phyloP scores from a whole-genome alignment of 2,113 vertebrate genomes.

The Dicrurus megarhynchus region DNA sequence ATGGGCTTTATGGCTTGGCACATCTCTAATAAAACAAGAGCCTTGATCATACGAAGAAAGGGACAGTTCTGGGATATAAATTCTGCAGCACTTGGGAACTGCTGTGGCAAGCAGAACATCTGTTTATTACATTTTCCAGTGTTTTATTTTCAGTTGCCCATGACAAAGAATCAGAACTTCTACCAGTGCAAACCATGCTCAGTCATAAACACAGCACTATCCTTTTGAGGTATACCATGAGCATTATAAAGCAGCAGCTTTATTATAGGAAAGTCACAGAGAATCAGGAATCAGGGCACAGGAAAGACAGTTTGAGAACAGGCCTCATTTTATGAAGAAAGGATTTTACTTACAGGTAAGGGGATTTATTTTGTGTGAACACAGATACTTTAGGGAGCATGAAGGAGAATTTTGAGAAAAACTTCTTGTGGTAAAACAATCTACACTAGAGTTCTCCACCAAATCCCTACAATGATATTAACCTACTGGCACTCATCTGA shows the following conservation, averaged over 20 bases:
- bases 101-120: conserved; percentile 48
- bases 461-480: not conserved
- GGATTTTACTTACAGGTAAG: not conserved
- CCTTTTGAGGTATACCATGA: not conserved
- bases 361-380: conserved; percentile 1
- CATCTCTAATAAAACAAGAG: conserved; percentile 49
- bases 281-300: not conserved
- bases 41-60: conserved; percentile 37
- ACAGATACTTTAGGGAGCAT: not conserved
- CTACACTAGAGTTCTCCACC: not conserved
- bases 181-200: not conserved
- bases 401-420: not conserved
- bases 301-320: not conserved
- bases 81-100: not conserved
- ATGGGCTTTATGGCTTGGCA: conserved; percentile 16
- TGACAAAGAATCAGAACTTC: not conserved
- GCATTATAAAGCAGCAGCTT: not conserved
- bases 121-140: conserved; percentile 59
- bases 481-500: not conserved
- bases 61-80: conserved; percentile 49
- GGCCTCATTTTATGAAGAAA: not conserved
- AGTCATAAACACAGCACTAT: not conserved
- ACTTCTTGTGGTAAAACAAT: not conserved
- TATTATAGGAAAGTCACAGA: not conserved
- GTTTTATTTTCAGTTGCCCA: conserved; percentile 49